phyloP scores from a whole-genome alignment of 2,888 invertebrate species.

The Yponomeuta plumbellus region DNA sequence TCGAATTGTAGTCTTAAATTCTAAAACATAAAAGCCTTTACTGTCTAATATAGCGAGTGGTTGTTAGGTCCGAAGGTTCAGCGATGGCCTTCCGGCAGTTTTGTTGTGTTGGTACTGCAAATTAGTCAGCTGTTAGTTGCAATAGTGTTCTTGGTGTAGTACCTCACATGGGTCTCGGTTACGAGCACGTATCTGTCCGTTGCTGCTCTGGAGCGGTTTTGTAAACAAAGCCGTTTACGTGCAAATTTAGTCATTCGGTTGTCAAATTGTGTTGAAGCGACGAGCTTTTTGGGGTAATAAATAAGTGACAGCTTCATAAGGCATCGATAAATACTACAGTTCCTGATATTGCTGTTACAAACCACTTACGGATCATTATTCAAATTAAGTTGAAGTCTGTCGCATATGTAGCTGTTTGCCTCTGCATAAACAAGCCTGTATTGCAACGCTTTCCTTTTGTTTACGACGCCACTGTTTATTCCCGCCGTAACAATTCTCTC shows the following conservation, averaged over 20 bases:
- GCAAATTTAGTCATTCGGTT: neutral
- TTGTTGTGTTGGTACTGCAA: conserved; percentile 67
- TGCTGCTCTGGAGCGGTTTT: neutral
- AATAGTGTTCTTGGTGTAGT: conserved; percentile 47
- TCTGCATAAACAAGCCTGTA: neutral
- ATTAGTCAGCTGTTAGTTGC: conserved; percentile 66
- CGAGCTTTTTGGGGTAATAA: neutral
- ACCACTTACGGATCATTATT: neutral
- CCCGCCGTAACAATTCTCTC: conserved; percentile 25
- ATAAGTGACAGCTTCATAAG: neutral
- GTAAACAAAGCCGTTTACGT: conserved; percentile 13
- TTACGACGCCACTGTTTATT: neutral
- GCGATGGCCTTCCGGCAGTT: conserved; percentile 27
- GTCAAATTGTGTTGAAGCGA: neutral
- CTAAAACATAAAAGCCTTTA: conserved; percentile 39
- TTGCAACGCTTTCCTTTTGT: conserved; percentile 1
- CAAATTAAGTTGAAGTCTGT: neutral
- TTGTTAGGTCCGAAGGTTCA: neutral
- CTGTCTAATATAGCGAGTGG: conserved; percentile 27
- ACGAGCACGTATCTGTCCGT: conserved; percentile 43
- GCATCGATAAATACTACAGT: too few species aligned
- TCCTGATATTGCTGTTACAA: neutral
- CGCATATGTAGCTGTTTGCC: neutral
- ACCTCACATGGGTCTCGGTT: conserved; percentile 42
- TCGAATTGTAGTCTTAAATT: conserved; percentile 40